Evolutionary conservation across 2,888 invertebrate species (phyloP).

Genomic region (Antitype chi): DNA sequence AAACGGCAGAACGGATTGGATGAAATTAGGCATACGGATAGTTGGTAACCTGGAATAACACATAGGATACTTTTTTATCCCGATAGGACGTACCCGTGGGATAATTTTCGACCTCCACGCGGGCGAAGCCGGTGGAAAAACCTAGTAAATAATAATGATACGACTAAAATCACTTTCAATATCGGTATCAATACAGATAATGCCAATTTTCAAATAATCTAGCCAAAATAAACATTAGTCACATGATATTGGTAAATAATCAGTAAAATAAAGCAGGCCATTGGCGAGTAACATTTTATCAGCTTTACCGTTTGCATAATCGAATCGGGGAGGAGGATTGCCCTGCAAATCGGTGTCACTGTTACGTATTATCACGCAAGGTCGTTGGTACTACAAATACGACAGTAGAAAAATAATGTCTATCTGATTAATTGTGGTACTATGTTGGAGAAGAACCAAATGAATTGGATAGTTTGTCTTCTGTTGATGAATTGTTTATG

Average conservation of each 20-base stretch:
- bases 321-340: constrained; percentile 59
- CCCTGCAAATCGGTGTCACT: constrained; percentile 59
- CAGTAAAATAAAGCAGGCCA: constrained; percentile 43
- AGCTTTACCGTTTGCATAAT: constrained; percentile 64
- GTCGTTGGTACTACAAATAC: constrained; percentile 42
- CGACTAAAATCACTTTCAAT: constrained; percentile 6
- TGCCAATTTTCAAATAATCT: constrained; percentile 20
- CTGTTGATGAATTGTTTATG: constrained; percentile 13
- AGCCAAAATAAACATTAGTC: constrained; percentile 24
- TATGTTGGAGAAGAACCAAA: constrained; percentile 13
- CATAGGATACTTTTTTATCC: no score
- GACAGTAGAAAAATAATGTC: constrained; percentile 13
- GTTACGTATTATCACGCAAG: constrained; percentile 61
- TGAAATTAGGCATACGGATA: no score
- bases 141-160: no score
- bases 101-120: no score
- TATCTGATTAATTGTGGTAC: constrained; percentile 4
- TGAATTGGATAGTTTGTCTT: constrained; percentile 2
- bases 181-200: constrained; percentile 21
- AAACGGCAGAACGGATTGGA: no score
- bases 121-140: no score
- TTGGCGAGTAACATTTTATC: constrained; percentile 58
- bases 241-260: constrained; percentile 35
- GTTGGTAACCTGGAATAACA: no score
- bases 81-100: no score